Evolutionary conservation across 2,888 invertebrate species (phyloP).

Genomic region (Acrobasis repandana): DNA sequence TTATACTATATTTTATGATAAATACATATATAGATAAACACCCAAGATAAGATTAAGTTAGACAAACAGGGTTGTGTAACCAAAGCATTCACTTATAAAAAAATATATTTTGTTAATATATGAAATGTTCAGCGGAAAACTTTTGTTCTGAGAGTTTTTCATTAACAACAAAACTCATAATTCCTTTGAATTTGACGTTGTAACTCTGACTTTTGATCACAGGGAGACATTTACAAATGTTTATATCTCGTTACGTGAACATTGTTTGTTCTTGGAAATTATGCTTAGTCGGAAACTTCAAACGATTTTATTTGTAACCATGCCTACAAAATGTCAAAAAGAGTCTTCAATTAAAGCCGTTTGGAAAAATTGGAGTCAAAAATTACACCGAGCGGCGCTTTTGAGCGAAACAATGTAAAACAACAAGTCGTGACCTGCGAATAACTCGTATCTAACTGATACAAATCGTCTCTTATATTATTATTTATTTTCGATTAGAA

Average conservation of each 20-base stretch:
- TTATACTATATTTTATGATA: too few species aligned
- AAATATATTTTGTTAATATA: background rate
- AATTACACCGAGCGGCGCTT: background rate
- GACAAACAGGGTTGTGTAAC: too few species aligned
- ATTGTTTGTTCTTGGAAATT: background rate
- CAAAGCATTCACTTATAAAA: too few species aligned
- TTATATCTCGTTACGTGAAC: background rate
- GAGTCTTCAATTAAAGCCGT: background rate
- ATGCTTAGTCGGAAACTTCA: too few species aligned
- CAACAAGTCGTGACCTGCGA: background rate
- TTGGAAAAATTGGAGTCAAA: background rate
- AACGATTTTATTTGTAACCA: too few species aligned
- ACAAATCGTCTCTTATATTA: too few species aligned
- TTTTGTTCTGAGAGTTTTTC: background rate
- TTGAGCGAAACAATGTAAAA: background rate
- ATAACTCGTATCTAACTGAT: too few species aligned
- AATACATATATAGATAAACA: too few species aligned
- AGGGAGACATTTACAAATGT: background rate
- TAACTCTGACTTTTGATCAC: background rate
- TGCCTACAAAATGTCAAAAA: background rate
- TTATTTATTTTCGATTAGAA: too few species aligned
- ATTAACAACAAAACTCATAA: background rate
- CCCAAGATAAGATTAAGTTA: too few species aligned
- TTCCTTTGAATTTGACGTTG: background rate
- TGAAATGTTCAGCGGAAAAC: background rate